Percentiles rank a stretch among this genome's conserved stretches.
phyloP scores from a whole-genome alignment of 2,797 vertebrate genomes.

The Chelidonichthys spinosus region DNA sequence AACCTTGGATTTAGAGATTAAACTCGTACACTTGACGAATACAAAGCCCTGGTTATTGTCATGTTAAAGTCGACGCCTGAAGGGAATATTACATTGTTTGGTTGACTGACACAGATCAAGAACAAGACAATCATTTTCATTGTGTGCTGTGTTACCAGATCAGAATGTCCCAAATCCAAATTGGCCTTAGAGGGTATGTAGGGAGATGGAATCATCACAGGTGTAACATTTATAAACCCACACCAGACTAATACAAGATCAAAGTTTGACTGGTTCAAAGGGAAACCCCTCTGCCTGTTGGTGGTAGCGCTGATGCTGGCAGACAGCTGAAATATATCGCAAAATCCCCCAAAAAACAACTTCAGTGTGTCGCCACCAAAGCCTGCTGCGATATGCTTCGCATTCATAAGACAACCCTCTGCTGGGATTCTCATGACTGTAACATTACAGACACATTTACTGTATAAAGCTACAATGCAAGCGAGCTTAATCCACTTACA shows the following conservation, averaged over 20 bases:
- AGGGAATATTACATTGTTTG: too few species aligned
- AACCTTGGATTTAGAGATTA: too few species aligned
- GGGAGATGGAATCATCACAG: too few species aligned
- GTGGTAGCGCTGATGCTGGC: slow-evolving; percentile 11
- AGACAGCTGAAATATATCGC: slow-evolving; percentile 5
- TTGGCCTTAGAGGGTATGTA: too few species aligned
- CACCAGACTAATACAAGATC: slow-evolving; percentile 43
- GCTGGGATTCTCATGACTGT: not conserved
- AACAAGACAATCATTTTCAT: too few species aligned
- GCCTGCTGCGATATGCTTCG: not conserved
- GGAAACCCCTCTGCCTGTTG: slow-evolving; percentile 1
- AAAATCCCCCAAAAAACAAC: slow-evolving; percentile 2
- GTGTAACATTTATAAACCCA: not conserved
- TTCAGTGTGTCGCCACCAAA: not conserved
- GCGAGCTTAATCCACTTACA: slow-evolving; percentile 27
- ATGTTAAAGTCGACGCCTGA: too few species aligned
- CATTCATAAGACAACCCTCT: not conserved
- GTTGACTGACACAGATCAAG: too few species aligned
- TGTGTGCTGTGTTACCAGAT: too few species aligned
- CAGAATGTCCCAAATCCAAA: too few species aligned
- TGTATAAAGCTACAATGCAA: not conserved
- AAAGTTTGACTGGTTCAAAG: slow-evolving; percentile 20
- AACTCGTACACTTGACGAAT: too few species aligned
- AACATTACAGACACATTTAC: not conserved
- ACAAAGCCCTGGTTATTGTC: too few species aligned